Evolutionary conservation across 2,797 vertebrate genomes (phyloP).

Genomic region (Manis javanica): DNA sequence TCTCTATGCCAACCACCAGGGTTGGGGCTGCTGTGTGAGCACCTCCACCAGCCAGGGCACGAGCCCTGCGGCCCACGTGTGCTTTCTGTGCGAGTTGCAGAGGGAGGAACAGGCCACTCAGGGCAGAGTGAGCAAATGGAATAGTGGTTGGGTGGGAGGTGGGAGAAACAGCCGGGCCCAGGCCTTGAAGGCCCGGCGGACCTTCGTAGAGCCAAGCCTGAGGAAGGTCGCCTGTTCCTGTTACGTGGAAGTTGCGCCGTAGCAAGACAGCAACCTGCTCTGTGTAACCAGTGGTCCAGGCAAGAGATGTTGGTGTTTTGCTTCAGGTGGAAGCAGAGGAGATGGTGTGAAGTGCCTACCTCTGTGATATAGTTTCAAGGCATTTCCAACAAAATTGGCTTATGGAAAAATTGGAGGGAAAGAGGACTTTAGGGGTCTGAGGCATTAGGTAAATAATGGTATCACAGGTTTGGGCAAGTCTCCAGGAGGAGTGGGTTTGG

Average conservation of each 20-base stretch:
- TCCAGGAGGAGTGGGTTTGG: background rate
- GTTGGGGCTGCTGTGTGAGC: background rate
- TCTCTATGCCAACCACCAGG: background rate
- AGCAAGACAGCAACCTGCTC: background rate
- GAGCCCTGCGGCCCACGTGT: fast-evolving
- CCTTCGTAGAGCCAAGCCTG: background rate
- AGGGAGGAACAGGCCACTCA: too few relatives aligned
- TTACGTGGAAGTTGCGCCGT: background rate
- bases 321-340: background rate
- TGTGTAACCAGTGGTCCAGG: background rate
- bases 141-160: background rate
- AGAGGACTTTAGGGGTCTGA: background rate
- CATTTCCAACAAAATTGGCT: background rate
- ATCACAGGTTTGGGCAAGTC: background rate
- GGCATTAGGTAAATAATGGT: background rate
- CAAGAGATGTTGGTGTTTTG: background rate
- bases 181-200: background rate
- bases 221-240: background rate
- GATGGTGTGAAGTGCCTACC: background rate
- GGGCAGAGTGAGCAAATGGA: background rate
- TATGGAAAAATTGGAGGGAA: background rate
- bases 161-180: background rate
- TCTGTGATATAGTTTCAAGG: background rate
- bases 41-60: background rate
- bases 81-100: too few relatives aligned